Evolutionary conservation across 2,113 vertebrate genomes (phyloP).

Genomic region (Istiophorus platypterus): DNA sequence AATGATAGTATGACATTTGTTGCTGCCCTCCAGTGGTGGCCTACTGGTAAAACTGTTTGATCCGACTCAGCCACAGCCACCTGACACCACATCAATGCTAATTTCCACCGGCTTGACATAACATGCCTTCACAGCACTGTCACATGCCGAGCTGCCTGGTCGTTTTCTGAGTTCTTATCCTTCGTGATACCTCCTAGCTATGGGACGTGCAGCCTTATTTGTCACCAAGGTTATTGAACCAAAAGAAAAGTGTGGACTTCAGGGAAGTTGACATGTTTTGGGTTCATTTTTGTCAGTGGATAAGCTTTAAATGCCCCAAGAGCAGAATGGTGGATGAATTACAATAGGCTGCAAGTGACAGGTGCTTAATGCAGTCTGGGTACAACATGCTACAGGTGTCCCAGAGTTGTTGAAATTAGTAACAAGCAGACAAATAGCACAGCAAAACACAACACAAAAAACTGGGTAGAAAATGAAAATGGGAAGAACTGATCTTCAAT

Average conservation of each 20-base stretch:
- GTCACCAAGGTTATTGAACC: background rate
- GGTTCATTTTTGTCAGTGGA: background rate
- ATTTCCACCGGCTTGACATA: background rate
- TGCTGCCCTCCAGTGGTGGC: conserved; percentile 63
- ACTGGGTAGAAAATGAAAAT: background rate
- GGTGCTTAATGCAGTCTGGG: conserved; percentile 5
- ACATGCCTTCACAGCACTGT: background rate
- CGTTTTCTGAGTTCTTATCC: background rate
- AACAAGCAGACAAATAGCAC: background rate
- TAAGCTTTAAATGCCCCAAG: background rate
- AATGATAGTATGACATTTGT: background rate
- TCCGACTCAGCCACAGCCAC: conserved; percentile 6
- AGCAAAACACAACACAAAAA: background rate
- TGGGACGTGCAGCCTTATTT: background rate
- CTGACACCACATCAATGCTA: conserved; percentile 2
- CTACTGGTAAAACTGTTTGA: background rate
- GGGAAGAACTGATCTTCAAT: background rate
- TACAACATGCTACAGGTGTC: background rate
- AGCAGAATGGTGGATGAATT: background rate
- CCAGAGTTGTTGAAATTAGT: background rate
- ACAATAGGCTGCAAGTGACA: conserved; percentile 5
- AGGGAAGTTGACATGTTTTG: background rate
- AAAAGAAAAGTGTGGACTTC: background rate
- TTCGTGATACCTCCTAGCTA: background rate
- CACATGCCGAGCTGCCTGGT: background rate